Evolutionary conservation across 2,113 vertebrate genomes (phyloP).

Genomic region (Chinchilla lanigera): DNA sequence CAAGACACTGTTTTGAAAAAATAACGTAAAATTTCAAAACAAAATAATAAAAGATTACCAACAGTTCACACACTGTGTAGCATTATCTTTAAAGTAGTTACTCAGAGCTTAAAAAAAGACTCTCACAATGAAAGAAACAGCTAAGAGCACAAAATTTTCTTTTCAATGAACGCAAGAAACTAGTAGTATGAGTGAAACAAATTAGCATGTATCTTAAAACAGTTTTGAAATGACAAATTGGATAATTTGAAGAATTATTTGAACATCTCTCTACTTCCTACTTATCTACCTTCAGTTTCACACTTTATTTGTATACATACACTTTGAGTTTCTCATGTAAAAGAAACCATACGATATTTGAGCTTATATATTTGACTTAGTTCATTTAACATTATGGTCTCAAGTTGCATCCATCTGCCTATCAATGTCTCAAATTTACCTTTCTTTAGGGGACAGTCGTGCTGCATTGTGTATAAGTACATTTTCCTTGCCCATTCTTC

Average conservation of each 20-base stretch:
- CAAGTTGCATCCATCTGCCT: background rate
- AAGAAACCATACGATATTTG: background rate
- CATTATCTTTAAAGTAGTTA: background rate
- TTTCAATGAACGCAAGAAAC: background rate
- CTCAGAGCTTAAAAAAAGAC: background rate
- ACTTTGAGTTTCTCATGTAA: background rate
- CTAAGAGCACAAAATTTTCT: background rate
- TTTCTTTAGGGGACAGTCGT: background rate
- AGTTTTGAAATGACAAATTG: background rate
- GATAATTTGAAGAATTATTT: background rate
- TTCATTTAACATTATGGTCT: background rate
- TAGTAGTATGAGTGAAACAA: background rate
- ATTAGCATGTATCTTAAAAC: background rate
- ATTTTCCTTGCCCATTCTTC: background rate
- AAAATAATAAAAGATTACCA: background rate
- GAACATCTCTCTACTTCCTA: background rate
- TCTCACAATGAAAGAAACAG: background rate
- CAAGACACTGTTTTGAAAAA: background rate
- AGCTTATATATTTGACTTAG: background rate
- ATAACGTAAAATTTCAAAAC: background rate
- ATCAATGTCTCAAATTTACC: background rate
- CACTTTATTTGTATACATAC: too few relatives aligned
- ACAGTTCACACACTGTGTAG: background rate
- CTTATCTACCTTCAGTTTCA: background rate
- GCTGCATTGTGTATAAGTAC: background rate